These are phyloP conservation scores for Drosophila affinis DNA, from an alignment of 2,888 invertebrate species.

Conservation along the genomic window DNA sequence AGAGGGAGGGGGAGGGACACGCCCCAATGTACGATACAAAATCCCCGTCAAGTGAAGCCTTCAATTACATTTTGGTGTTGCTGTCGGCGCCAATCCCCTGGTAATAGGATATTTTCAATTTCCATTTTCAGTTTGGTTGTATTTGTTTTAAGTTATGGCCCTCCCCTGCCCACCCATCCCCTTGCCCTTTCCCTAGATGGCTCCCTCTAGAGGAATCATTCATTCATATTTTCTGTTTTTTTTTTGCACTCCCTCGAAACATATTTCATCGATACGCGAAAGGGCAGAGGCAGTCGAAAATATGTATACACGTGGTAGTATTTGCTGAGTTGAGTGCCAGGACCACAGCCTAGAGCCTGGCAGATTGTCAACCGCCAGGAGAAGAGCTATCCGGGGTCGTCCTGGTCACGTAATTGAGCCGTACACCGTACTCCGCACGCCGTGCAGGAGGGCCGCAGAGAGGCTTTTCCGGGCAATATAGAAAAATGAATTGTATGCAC, in stretches of 20 bases:
- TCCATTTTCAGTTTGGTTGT: constrained; percentile 50
- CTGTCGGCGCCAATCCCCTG: constrained; percentile 68
- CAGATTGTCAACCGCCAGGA: constrained; percentile 17
- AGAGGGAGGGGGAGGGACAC: constrained; percentile 1
- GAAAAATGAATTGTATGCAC: constrained; percentile 57
- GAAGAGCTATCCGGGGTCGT: constrained; percentile 21
- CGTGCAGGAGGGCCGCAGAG: background rate
- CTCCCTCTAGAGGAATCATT: constrained; percentile 36
- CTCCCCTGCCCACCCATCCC: too few relatives aligned
- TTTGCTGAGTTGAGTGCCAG: background rate
- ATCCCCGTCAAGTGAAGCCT: constrained; percentile 48
- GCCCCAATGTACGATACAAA: constrained; percentile 13
- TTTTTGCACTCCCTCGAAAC: constrained; percentile 15
- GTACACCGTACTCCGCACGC: constrained; percentile 7
- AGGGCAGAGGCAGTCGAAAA: background rate
- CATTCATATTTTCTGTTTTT: constrained; percentile 9
- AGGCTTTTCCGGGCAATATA: constrained; percentile 41
- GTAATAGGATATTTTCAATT: constrained; percentile 75
- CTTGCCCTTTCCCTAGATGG: background rate
- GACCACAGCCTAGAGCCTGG: constrained; percentile 6
- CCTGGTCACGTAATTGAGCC: constrained; percentile 51
- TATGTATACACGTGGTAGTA: background rate
- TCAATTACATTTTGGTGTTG: constrained; percentile 54
- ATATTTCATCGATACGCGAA: constrained; percentile 48
- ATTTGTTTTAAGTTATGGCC: constrained; percentile 53